Percentiles rank a stretch among this genome's conserved stretches.
Evolutionary conservation across 2,797 vertebrate genomes (phyloP).

Genomic region (Characodon lateralis): DNA sequence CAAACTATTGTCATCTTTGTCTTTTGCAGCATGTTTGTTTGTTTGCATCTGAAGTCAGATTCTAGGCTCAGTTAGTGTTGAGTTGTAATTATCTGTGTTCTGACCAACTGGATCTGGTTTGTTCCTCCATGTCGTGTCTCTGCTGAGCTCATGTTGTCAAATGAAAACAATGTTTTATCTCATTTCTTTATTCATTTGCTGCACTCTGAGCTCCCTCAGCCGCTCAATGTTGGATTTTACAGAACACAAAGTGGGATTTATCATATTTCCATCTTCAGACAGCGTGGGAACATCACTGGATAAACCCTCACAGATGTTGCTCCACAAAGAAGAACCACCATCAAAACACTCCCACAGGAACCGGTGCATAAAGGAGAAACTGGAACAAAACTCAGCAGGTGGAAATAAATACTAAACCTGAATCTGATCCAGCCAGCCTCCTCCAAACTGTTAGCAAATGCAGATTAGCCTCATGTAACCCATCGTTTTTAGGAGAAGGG

Average conservation of each 20-base stretch:
- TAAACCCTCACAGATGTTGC: background rate
- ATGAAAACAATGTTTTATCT: background rate
- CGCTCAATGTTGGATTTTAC: background rate
- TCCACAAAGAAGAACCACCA: background rate
- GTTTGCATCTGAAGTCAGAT: background rate
- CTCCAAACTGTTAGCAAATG: background rate
- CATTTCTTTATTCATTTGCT: background rate
- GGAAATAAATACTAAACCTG: slow-evolving; percentile 9
- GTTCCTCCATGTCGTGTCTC: background rate
- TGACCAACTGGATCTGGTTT: background rate
- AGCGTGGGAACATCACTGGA: background rate
- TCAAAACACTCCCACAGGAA: background rate
- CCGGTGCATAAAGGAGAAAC: background rate
- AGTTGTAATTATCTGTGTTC: background rate
- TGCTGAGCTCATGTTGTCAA: background rate
- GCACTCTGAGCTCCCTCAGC: no score
- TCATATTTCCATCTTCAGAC: background rate
- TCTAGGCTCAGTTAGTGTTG: background rate
- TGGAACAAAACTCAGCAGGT: slow-evolving; percentile 1
- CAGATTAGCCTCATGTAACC: background rate
- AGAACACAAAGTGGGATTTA: background rate
- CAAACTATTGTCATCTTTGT: no score
- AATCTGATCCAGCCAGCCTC: background rate
- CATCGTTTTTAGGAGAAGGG: background rate
- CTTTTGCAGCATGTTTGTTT: background rate